Conservation (phyloP, 37 sponge, comb jelly and placozoan species). For the Petrosia ficiformis region DNA sequence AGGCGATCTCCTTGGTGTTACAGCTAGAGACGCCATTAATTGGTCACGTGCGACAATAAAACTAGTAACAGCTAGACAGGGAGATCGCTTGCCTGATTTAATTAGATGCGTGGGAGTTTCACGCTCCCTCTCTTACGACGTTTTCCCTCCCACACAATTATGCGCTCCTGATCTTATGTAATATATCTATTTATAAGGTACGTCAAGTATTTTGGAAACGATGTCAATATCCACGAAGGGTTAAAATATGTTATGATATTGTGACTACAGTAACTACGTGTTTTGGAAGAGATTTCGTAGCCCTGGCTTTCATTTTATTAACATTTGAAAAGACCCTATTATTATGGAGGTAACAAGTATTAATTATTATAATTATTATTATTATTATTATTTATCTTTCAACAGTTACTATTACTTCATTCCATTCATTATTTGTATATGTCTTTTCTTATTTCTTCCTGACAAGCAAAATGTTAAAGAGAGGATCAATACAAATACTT, state of each 20-base stretch:
- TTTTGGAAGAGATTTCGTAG: conserved; percentile 36
- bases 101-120: too few species aligned
- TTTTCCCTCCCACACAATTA: too few species aligned
- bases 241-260: conserved; percentile 60
- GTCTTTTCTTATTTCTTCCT: background rate
- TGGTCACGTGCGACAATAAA: too few species aligned
- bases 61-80: too few species aligned
- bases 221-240: conserved; percentile 39
- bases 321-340: background rate
- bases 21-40: too few species aligned
- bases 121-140: too few species aligned
- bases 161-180: too few species aligned
- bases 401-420: background rate
- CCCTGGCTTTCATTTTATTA: background rate
- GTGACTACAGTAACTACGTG: conserved; percentile 48
- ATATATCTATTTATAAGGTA: too few species aligned
- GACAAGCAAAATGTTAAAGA: too few species aligned
- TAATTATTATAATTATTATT: background rate
- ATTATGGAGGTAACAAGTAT: background rate
- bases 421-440: background rate
- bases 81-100: too few species aligned
- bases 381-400: background rate
- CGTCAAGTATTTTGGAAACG: conserved; percentile 45
- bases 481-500: too few species aligned
- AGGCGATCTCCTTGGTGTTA: too few species aligned